phyloP scores from a whole-genome alignment of 1,140 invertebrate species.

The Thaumetopoea pityocampa region DNA sequence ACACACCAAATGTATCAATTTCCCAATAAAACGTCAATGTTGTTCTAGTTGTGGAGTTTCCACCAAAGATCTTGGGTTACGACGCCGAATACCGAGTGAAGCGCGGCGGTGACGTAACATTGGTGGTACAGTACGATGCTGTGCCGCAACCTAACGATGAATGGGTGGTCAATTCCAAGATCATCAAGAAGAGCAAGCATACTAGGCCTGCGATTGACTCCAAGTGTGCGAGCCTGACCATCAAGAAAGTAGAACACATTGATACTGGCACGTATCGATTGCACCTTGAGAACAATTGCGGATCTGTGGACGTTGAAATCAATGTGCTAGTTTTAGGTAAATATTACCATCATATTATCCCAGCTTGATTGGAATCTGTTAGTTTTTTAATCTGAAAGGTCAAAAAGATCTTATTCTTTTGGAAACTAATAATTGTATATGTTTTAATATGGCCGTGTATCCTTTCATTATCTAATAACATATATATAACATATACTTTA shows the following conservation, averaged over 20 bases:
- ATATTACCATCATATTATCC: no score
- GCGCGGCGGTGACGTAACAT: constrained; percentile 81
- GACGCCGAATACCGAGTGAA: constrained; percentile 82
- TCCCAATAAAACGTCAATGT: no score
- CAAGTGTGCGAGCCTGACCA: constrained; percentile 82
- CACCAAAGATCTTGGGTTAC: constrained; percentile 81
- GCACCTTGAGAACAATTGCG: constrained; percentile 83
- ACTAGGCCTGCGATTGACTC: constrained; percentile 79
- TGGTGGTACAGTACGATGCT: constrained; percentile 84
- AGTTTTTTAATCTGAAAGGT: no score
- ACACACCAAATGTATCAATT: no score
- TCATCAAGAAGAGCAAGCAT: constrained; percentile 80
- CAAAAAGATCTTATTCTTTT: no score
- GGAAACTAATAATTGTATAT: no score
- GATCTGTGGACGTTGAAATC: constrained; percentile 81
- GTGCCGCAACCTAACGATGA: constrained; percentile 83
- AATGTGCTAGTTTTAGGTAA: constrained; percentile 84
- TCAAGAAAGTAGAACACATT: constrained; percentile 83
- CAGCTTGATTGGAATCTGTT: no score
- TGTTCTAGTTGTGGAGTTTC: constrained; percentile 81
- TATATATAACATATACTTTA: no score
- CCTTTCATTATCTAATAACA: no score
- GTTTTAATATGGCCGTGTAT: no score
- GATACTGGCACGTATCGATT: constrained; percentile 86
- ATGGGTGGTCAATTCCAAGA: constrained; percentile 83